Evolutionary conservation across 2,797 vertebrate genomes (phyloP), one percentile per base, ranked within the genome.

Genomic region (Notolepis coatsorum): DNA sequence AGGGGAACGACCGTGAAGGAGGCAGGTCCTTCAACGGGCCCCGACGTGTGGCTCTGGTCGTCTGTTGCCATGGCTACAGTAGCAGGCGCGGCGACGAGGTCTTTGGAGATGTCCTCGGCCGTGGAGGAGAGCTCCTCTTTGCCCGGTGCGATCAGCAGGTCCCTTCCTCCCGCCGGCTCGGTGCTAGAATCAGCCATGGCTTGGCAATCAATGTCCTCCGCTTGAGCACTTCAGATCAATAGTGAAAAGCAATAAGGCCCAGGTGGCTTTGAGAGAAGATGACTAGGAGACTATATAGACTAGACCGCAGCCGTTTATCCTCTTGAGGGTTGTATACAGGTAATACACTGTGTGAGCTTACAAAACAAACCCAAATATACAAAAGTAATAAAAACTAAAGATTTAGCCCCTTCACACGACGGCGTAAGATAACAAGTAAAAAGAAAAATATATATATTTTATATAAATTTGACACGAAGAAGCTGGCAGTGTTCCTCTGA

Each of bases 171-270:
- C 0, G 51, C n/a, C 0, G 50, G 27, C 39, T 75, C 77, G 0
- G 73, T 30, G 61, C 69, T 51, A 17, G 73, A 76, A 49, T 83
- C 86, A 2, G 87, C 83, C 91, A 92, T 92, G 65, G 53, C 59
- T 21, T 43, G 62, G 48, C 5, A 21, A 49, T 10, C 3, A 7
- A 13, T 4, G 0, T 21, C 12, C 10, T 13, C 20, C 23, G 24
- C 23, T 12, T 18, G 25, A 51, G 31, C 51, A 38, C 62, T 55
- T 55, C 8, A 39, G 37, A 15, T 28, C 21, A 21, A 35, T 13
- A 42, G 9, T 20, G 20, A 9, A 13, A 42, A 9, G 49, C 51
- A 31, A 47, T 53, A 63, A 67, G 58, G 59, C 48, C 31, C 23
- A 12, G 54, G 42, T 50, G 65, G 49, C 35, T 54, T 13, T 5